Conservation (phyloP, 2,797 vertebrate species). For the Manis crassicaudata region DNA sequence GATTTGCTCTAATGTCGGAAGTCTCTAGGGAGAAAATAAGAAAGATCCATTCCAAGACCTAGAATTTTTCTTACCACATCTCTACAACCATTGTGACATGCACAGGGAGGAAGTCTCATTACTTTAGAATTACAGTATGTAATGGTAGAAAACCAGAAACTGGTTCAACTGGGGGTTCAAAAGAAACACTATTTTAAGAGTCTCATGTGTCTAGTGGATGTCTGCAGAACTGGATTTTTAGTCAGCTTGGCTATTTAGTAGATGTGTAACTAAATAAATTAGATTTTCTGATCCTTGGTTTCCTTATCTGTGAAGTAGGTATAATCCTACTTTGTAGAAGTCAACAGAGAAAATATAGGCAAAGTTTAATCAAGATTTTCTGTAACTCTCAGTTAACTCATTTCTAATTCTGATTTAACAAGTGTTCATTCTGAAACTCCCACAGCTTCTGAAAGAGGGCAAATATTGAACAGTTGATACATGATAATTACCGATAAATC, state of each 20-base stretch:
- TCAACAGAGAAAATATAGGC: background rate
- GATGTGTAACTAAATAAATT: background rate
- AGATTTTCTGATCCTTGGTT: background rate
- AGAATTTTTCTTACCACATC: background rate
- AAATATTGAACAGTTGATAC: conserved; percentile 33
- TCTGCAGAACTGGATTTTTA: background rate
- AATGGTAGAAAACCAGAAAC: background rate
- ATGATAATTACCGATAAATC: background rate
- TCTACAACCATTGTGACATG: background rate
- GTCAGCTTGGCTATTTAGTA: background rate
- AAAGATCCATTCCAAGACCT: background rate
- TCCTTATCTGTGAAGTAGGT: background rate
- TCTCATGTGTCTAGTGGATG: background rate
- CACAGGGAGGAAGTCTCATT: background rate
- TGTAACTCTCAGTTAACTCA: background rate
- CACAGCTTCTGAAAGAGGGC: background rate
- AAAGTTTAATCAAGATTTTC: background rate
- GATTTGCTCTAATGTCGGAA: background rate
- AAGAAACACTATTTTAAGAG: background rate
- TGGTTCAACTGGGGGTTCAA: background rate
- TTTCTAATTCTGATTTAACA: conserved; percentile 38
- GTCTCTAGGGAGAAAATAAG: conserved; percentile 5
- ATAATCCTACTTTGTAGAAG: background rate
- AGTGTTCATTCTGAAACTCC: background rate
- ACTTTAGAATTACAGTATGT: background rate